phyloP scores from a whole-genome alignment of 2,797 vertebrate species.

The Huso huso region DNA sequence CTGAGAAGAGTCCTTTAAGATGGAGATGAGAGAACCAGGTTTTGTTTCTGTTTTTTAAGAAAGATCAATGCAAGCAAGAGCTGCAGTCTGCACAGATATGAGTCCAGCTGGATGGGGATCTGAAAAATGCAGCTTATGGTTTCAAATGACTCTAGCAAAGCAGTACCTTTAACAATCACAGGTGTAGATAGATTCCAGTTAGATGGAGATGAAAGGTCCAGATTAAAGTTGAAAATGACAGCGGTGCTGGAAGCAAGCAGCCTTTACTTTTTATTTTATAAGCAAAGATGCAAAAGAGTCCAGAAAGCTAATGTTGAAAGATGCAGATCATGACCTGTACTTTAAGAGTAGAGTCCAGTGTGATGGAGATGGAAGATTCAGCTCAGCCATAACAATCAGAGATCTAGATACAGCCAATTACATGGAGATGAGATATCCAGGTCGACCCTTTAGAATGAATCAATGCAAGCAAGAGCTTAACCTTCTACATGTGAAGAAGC shows the following conservation, averaged over 20 bases:
- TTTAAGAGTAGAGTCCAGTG: slow-evolving; percentile 37
- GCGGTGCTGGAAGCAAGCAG: background rate
- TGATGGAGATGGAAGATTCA: slow-evolving; percentile 47
- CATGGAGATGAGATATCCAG: slow-evolving; percentile 51
- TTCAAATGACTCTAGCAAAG: background rate
- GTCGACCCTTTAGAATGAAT: slow-evolving; percentile 26
- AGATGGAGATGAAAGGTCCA: slow-evolving; percentile 37
- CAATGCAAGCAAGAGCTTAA: slow-evolving; percentile 41
- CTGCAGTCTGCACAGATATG: background rate
- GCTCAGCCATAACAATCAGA: too few relatives aligned
- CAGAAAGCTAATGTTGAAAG: background rate
- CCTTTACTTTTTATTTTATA: slow-evolving; percentile 33
- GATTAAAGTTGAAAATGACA: slow-evolving; percentile 36
- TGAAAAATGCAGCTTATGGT: background rate
- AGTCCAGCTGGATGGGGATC: background rate
- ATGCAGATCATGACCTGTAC: slow-evolving; percentile 14
- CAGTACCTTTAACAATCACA: background rate
- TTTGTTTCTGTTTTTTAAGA: background rate
- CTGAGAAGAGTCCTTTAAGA: slow-evolving; percentile 39
- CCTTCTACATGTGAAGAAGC: slow-evolving; percentile 33
- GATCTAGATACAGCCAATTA: slow-evolving; percentile 25
- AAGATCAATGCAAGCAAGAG: background rate
- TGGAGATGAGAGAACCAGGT: slow-evolving; percentile 54
- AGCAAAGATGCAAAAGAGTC: slow-evolving; percentile 26
- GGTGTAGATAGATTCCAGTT: background rate